phyloP scores from a whole-genome alignment of 2,113 vertebrate genomes.

The Manacus vitellinus region DNA sequence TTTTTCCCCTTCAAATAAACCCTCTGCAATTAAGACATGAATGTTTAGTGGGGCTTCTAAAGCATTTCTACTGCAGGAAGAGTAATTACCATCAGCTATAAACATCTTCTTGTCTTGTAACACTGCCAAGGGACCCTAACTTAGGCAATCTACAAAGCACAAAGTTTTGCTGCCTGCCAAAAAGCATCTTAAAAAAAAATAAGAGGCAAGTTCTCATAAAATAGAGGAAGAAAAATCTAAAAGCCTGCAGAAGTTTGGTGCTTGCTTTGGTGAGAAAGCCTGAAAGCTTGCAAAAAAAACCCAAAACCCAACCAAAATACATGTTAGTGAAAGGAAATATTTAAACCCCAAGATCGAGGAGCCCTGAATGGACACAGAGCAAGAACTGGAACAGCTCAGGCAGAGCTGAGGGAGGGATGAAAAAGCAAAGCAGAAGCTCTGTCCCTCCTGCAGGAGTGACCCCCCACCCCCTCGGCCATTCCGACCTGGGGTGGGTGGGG shows the following conservation, averaged over 20 bases:
- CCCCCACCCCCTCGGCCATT: not conserved
- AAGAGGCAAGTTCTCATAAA: not conserved
- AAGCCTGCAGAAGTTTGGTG: not conserved
- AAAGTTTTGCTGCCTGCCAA: slow-evolving; percentile 41
- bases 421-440: not conserved
- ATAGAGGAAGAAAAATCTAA: not conserved
- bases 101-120: slow-evolving; percentile 53
- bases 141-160: slow-evolving; percentile 48
- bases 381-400: not conserved
- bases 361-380: not conserved
- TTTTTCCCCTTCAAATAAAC: slow-evolving; percentile 38
- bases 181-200: not conserved
- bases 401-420: not conserved
- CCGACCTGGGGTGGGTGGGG: not conserved
- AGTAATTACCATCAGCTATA: slow-evolving; percentile 63
- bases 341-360: not conserved
- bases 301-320: not conserved
- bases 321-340: not conserved
- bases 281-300: not conserved
- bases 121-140: slow-evolving; percentile 56
- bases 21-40: slow-evolving; percentile 56
- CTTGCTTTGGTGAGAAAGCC: not conserved
- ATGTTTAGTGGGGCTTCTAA: slow-evolving; percentile 52
- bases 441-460: not conserved
- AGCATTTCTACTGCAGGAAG: slow-evolving; percentile 57